Evolutionary conservation across 2,888 invertebrate species (phyloP), one percentile per base, ranked within the genome.

Genomic region (Lithophane leautieri): DNA sequence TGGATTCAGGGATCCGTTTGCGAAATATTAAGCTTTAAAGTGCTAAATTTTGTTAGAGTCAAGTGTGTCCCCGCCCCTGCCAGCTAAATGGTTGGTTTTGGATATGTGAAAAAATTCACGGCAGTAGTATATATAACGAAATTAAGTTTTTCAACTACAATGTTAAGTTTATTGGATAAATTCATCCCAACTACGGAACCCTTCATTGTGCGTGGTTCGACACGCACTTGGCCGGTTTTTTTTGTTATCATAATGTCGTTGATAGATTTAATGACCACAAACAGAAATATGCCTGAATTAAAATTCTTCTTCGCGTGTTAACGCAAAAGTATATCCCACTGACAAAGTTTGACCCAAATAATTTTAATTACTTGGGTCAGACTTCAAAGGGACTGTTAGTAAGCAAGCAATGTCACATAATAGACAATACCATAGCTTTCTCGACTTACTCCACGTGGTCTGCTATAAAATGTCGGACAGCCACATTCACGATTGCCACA

Each of bases 381-480:
- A 12, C 6, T 28, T 76, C 1, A 14, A 11, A 40, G 16, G 11
- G 4, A 22, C 6, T 52, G 9, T 40, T 22, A 34, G 34, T 22
- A 54, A 70, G 28, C 19, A 28, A 52, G 16, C n/a, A 28, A 19
- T 0, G 28, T 14, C 60, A 54, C 52, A 14, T 47, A 70, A 54
- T 25, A 47, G 61, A 42, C 34, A 47, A 19, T 54, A 61, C 47
- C 47, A 50, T 77, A 54, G 16, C 25, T 70, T 54, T 22, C 40
- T 50, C n/a, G 61, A 70, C 40, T 50, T 11, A 47, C 9, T 62
- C 40, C 54, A 50, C 34, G 28, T 62, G 47, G n/a, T 62, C 47
- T 22, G n/a, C 61, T 25, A 42, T 71, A 79, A 79, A 50, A 62
- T 54, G 40, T 56, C 6, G 2, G 19, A 14, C 16, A 25, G 12